Evolutionary conservation across 1,140 invertebrate genomes (phyloP).

Genomic region (Mesaphorura yosii): DNA sequence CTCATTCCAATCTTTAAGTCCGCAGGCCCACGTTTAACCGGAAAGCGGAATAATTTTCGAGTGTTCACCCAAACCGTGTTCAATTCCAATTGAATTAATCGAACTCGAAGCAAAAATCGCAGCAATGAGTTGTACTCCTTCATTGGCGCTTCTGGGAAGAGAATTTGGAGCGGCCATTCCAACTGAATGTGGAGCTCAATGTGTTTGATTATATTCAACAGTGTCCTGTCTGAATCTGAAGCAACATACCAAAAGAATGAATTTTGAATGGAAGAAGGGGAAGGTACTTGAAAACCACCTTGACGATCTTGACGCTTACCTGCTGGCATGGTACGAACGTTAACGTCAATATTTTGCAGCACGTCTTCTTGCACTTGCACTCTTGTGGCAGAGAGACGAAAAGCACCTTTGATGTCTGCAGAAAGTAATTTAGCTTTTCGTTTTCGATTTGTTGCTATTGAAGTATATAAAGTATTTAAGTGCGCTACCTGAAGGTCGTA

Average conservation of each 20-base stretch:
- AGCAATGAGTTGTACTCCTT: constrained; percentile 58
- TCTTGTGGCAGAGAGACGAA: constrained; percentile 14
- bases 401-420: constrained; percentile 17
- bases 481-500: too few species aligned
- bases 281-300: background rate
- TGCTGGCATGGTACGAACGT: background rate
- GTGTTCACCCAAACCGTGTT: constrained; percentile 29
- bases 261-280: too few species aligned
- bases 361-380: constrained; percentile 30
- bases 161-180: constrained; percentile 62
- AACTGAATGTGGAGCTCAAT: constrained; percentile 15
- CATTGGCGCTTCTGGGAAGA: constrained; percentile 54
- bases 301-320: background rate
- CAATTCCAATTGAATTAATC: constrained; percentile 33
- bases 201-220: too few species aligned
- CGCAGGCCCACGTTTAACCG: constrained; percentile 23
- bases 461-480: too few species aligned
- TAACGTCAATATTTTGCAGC: constrained; percentile 19
- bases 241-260: too few species aligned
- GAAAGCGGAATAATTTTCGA: constrained; percentile 26
- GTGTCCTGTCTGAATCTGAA: too few species aligned
- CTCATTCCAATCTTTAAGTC: constrained; percentile 25
- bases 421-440: background rate
- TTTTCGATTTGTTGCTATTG: too few species aligned
- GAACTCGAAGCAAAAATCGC: constrained; percentile 57